phyloP scores from a whole-genome alignment of 2,797 vertebrate genomes.

The Centroberyx gerrardi region DNA sequence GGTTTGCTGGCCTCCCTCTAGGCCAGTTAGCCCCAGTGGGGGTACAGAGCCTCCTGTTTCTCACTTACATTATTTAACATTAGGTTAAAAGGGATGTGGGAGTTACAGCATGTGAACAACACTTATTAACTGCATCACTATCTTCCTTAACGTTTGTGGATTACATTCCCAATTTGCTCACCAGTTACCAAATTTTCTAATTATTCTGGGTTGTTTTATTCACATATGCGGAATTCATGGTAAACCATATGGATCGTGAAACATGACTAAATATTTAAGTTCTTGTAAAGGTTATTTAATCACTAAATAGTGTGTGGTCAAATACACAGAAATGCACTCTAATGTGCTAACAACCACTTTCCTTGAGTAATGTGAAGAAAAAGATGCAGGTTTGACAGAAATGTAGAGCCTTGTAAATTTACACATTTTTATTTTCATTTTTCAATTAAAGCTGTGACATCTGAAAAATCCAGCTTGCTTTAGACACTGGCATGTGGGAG shows the following conservation, averaged over 20 bases:
- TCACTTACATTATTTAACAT: conserved; percentile 34
- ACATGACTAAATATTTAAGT: too few species aligned
- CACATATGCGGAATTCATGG: background rate
- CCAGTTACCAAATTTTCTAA: background rate
- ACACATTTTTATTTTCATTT: background rate
- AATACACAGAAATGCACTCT: too few species aligned
- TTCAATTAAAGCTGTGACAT: conserved; percentile 34
- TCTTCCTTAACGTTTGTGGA: background rate
- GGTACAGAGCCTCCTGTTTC: conserved; percentile 24
- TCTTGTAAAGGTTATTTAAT: too few species aligned
- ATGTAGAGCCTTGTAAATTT: background rate
- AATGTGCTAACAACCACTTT: too few species aligned
- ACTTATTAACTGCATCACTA: background rate
- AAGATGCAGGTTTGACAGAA: background rate
- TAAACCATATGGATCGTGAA: conserved; percentile 24
- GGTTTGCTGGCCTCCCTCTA: conserved; percentile 29
- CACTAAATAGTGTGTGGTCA: too few species aligned
- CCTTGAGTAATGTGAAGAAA: too few species aligned
- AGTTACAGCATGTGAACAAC: conserved; percentile 13
- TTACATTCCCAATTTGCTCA: too few species aligned
- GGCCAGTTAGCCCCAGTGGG: conserved; percentile 33
- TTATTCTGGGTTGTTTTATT: background rate
- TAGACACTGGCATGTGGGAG: background rate
- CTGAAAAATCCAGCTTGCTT: conserved; percentile 28
- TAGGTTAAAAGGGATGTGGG: conserved; percentile 15